Percentiles rank a stretch among this genome's conserved stretches.
phyloP scores from a whole-genome alignment of 2,888 invertebrate genomes.

The Zygogramma bicolorata region DNA sequence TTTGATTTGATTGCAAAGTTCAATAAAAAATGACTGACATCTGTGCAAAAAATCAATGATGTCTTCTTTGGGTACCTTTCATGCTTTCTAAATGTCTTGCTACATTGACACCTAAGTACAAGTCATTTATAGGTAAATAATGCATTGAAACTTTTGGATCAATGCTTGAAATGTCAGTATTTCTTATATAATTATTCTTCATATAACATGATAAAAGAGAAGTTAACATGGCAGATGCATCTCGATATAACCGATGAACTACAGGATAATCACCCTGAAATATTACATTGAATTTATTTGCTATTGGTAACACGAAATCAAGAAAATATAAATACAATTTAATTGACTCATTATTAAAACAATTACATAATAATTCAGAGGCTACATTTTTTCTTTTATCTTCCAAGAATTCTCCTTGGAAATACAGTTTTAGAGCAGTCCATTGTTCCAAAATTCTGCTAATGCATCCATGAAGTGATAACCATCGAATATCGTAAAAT shows the following conservation, averaged over 20 bases:
- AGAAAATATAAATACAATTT: neutral
- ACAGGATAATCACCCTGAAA: neutral
- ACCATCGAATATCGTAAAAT: neutral
- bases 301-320: neutral
- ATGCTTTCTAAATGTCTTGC: neutral
- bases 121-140: neutral
- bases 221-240: neutral
- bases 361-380: neutral
- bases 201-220: neutral
- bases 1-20: neutral
- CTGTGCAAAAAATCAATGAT: neutral
- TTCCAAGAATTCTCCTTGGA: neutral
- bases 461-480: neutral
- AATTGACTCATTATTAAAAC: neutral
- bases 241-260: neutral
- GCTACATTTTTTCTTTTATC: neutral
- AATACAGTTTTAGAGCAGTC: neutral
- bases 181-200: neutral
- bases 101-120: neutral
- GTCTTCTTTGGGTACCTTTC: neutral
- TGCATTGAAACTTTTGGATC: neutral
- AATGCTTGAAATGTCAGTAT: neutral
- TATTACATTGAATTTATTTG: neutral
- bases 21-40: neutral
- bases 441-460: neutral